Percentiles rank a stretch among this genome's conserved stretches.
Evolutionary conservation across 2,888 invertebrate species (phyloP).

Genomic region (Parapristionchus giblindavisi): DNA sequence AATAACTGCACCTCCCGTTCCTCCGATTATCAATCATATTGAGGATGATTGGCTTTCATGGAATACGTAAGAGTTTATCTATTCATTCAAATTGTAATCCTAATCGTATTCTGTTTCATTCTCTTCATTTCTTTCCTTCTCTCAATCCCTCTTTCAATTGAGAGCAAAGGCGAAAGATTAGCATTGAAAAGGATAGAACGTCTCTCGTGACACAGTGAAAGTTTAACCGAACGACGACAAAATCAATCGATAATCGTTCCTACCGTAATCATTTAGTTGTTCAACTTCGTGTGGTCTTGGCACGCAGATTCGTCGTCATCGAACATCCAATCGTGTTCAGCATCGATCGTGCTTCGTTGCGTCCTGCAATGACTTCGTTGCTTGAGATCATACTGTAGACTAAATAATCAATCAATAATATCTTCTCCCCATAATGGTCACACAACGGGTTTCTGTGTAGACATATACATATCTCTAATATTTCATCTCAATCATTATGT

Average conservation of each 20-base stretch:
- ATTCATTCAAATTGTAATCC: not conserved
- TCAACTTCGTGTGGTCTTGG: constrained; percentile 34
- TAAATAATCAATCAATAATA: not conserved
- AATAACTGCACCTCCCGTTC: constrained; percentile 32
- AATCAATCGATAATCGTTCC: not conserved
- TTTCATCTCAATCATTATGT: constrained; percentile 30
- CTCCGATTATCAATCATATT: constrained; percentile 8
- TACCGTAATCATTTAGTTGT: not conserved
- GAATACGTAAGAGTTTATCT: not conserved
- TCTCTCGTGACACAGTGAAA: not conserved
- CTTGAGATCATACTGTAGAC: constrained; percentile 22
- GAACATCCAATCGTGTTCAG: constrained; percentile 16
- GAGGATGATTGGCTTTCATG: constrained; percentile 33
- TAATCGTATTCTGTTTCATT: no score
- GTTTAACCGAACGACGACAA: no score
- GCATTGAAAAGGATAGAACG: not conserved
- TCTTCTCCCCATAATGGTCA: constrained; percentile 14
- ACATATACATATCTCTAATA: not conserved
- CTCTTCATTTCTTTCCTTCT: not conserved
- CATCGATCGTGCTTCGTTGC: constrained; percentile 35
- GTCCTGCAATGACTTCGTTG: constrained; percentile 33
- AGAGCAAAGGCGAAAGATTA: not conserved
- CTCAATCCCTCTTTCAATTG: not conserved
- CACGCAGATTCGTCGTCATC: constrained; percentile 34
- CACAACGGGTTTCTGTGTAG: constrained; percentile 11